Percentiles rank a stretch among this genome's conserved stretches.
Evolutionary conservation across 2,113 vertebrate species (phyloP).

Genomic region (Nibea albiflora): DNA sequence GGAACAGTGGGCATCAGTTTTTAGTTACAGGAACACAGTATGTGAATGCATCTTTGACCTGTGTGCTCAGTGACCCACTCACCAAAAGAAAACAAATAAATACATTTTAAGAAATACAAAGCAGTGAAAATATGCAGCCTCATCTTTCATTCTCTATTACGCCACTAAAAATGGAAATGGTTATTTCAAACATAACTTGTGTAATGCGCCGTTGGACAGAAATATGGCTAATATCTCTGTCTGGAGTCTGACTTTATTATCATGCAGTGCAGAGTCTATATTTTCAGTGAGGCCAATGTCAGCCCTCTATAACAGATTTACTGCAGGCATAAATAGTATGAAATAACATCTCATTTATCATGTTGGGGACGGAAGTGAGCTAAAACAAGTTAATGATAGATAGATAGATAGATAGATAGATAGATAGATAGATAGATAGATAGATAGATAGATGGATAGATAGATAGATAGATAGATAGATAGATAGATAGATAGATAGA

Average conservation of each 20-base stretch:
- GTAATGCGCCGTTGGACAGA: background rate
- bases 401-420: slow-evolving; percentile 14
- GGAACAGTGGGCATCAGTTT: slow-evolving; percentile 3
- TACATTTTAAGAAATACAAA: background rate
- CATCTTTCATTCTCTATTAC: background rate
- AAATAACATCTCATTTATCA: background rate
- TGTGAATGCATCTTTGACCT: background rate
- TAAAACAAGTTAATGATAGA: background rate
- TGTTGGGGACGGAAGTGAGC: slow-evolving; percentile 13
- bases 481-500: slow-evolving; percentile 20
- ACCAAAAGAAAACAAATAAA: background rate
- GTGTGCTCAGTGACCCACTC: slow-evolving; percentile 5
- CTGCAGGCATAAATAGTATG: background rate
- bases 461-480: slow-evolving; percentile 33
- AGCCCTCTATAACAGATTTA: background rate
- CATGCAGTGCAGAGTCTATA: background rate
- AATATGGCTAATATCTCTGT: background rate
- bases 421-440: slow-evolving; percentile 31
- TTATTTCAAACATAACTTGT: background rate
- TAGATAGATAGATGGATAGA: slow-evolving; percentile 23
- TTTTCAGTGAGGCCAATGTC: background rate
- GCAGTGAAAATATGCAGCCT: background rate
- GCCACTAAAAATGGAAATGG: background rate
- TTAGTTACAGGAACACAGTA: background rate
- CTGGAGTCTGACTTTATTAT: background rate